phyloP scores from a whole-genome alignment of 2,797 vertebrate genomes.

The Hapalemur alaotrensis region DNA sequence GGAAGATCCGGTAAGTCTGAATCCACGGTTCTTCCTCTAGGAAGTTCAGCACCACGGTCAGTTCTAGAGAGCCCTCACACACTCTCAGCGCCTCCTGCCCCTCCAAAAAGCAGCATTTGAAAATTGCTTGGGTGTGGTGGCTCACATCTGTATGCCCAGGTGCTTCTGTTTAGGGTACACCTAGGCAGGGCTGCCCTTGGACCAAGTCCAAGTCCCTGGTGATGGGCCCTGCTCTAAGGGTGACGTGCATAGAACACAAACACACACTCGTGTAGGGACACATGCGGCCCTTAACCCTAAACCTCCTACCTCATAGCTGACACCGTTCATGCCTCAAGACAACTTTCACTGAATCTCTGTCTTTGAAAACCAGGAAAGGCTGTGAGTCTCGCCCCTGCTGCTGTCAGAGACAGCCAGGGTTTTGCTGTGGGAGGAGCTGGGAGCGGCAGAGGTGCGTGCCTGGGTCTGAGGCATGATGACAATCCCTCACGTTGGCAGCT shows the following conservation, averaged over 20 bases:
- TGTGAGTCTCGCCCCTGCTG: no score
- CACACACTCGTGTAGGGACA: not conserved
- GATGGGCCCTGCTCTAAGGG: not conserved
- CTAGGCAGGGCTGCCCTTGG: no score
- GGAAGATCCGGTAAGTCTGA: not conserved
- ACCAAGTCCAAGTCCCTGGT: not conserved
- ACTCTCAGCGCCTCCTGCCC: fast-evolving
- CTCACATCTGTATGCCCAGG: fast-evolving
- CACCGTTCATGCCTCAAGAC: not conserved
- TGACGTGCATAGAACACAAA: not conserved
- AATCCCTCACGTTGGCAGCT: not conserved
- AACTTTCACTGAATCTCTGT: not conserved
- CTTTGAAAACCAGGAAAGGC: not conserved
- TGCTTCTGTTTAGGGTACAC: not conserved
- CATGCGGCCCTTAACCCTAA: no score
- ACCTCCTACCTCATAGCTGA: not conserved
- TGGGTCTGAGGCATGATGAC: fast-evolving
- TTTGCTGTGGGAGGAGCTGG: fast-evolving
- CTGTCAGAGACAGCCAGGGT: fast-evolving
- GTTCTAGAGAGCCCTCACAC: fast-evolving
- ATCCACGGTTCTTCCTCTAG: fast-evolving
- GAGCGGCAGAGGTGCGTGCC: fast-evolving
- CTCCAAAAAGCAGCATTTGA: not conserved
- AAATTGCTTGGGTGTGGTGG: not conserved
- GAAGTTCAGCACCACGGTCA: conserved; percentile 36